Evolutionary conservation across 2,797 vertebrate species (phyloP), one percentile per base, ranked within the genome.

Genomic region (Eutrigla gurnardus): DNA sequence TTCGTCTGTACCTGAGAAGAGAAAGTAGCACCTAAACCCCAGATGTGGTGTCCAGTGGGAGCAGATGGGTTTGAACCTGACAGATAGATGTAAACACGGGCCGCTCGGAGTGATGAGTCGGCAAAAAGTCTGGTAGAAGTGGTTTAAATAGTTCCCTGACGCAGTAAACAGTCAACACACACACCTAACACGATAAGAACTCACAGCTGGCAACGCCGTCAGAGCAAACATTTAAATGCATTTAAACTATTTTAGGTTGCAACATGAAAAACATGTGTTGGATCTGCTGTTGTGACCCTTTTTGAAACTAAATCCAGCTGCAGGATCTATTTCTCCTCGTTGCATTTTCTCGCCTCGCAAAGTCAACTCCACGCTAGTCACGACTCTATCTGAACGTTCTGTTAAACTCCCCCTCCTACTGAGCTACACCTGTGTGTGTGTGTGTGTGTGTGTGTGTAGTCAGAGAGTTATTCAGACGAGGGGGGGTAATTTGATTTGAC

Each of bases 331-430:
- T 53, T 64, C n/a, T 25, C 8, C n/a, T 70, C 37, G 58, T 60
- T 53, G 50, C 67, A 18, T 68, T 76, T 32, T 46, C 33, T 13
- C 40, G 81, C 72, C 65, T 78, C 39, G 46, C 52, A 63, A 63
- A 76, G 72, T 84, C 65, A 65, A 60, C 43, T 78, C 59, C 52
- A 50, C 52, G 25, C 61, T 33, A 75, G 76, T 90, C 87, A 90
- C 83, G 76, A 87, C 78, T 86, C 80, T 7, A 15, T 80, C 36
- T 75, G 17, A 57, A 45, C 73, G 65, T 60, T 81, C 37, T 59
- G 46, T 8, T 50, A 47, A 80, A 73, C 62, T 71, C 70, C 18
- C 52, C 68, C 46, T 66, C 78, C 64, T 60, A 17, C 57, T 81
- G 75, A 60, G 70, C 81, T 63, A 78, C 77, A 83, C 82, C 78